Evolutionary conservation across 2,113 vertebrate species (phyloP), one percentile per base, ranked within the genome.

Genomic region (Oceanodroma tethys): DNA sequence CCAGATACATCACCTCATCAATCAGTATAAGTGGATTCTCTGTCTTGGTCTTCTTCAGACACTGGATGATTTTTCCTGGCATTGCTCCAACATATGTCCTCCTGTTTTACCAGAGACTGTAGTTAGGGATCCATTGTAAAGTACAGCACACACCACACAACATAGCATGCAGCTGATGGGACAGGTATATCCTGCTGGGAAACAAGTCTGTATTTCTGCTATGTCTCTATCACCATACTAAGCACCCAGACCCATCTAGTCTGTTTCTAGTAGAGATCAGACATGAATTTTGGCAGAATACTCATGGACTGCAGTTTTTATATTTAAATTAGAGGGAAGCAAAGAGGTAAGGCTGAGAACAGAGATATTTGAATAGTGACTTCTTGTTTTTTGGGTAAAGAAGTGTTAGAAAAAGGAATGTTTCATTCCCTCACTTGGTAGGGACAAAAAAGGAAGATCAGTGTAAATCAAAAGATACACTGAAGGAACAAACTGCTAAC

Each of bases 61-160:
- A 99, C 97, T 99, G 99, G 95, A 99, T 99, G 58, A 99, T 99
- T 97, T 99, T 99, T 42, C 99, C 99, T 0, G 99, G 99, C 99
- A 99, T 99, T 3, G 99, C 99, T 13, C 99, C 99, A 66, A 99
- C 99, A 5, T 99, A 99, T 0, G 99, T 99, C 93, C 99, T 98
- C 99, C 99, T 99, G 89, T 81, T 84, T 80, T n/a, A 86, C 19
- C 89, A 97, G 58, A 96, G 43, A 95, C 6, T 36, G 25, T 82
- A 45, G 36, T 74, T 81, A 95, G 89, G 45, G 60, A 60, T 66
- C 43, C 66, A 65, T 19, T 25, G 34, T 15, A 22, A 55, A 74
- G 22, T 4, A 81, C 36, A 40, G 47, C 48, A 59, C 62, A 14
- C 13, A 73, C 18, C 48, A 70, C 52, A 82, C 52, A 45, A n/a